Conservation (phyloP, 2,888 invertebrate genomes). For the Pristionchus arcanus region DNA sequence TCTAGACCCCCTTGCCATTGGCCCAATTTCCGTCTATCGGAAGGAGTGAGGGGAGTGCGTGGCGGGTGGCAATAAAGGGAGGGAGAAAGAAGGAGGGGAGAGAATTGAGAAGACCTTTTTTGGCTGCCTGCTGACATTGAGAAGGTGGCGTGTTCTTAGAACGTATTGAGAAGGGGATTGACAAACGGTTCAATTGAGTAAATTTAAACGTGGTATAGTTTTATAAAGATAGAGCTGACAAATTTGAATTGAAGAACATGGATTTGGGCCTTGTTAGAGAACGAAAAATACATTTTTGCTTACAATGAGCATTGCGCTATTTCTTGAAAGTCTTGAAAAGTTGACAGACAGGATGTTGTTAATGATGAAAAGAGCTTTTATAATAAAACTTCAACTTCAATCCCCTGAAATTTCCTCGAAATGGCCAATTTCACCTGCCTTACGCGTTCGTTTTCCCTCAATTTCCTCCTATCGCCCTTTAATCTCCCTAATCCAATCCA, state of each 20-base stretch:
- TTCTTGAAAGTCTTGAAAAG: no score
- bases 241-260: no score
- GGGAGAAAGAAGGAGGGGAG: not conserved
- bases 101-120: slow-evolving; percentile 32
- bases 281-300: no score
- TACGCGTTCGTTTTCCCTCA: not conserved
- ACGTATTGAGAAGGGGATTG: not conserved
- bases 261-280: no score
- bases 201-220: no score
- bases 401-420: not conserved
- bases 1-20: not conserved
- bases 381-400: no score
- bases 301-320: no score
- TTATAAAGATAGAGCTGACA: no score
- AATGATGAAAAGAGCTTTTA: no score
- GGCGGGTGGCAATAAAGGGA: slow-evolving; percentile 51
- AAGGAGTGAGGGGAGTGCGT: slow-evolving; percentile 25
- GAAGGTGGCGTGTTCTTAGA: not conserved
- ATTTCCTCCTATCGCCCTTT: slow-evolving; percentile 6
- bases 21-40: slow-evolving; percentile 22
- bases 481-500: slow-evolving; percentile 23
- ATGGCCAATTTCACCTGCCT: not conserved
- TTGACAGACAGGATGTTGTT: no score
- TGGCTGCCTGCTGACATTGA: not conserved
- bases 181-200: no score